phyloP scores from a whole-genome alignment of 2,888 invertebrate species.

The Drymonia ruficornis region DNA sequence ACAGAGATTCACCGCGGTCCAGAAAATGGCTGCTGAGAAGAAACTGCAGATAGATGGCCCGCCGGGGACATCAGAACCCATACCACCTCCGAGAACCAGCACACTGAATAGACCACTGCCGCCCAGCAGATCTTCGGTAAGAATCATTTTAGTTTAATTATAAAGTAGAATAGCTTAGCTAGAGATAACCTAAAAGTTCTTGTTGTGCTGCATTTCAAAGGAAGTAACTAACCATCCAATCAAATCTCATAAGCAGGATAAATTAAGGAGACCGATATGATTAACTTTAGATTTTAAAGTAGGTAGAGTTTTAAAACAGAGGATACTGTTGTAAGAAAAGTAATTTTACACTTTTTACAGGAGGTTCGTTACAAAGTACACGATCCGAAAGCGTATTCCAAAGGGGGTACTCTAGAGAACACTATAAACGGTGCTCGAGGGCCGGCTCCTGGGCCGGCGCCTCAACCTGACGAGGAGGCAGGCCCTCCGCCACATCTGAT shows the following conservation, averaged over 20 bases:
- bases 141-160: slow-evolving; percentile 10
- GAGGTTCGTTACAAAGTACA: slow-evolving; percentile 97
- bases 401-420: slow-evolving; percentile 94
- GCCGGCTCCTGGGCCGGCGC: slow-evolving; percentile 57
- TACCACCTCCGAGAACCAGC: slow-evolving; percentile 86
- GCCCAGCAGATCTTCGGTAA: slow-evolving; percentile 75
- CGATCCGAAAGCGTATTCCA: slow-evolving; percentile 96
- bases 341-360: slow-evolving; percentile 77
- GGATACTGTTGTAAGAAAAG: background rate
- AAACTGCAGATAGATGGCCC: slow-evolving; percentile 92
- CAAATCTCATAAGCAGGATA: too few species aligned
- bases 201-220: too few species aligned
- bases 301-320: background rate
- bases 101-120: slow-evolving; percentile 86
- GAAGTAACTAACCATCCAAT: too few species aligned
- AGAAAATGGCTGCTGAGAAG: slow-evolving; percentile 96
- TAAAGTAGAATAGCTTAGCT: too few species aligned
- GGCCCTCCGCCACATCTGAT: slow-evolving; percentile 87
- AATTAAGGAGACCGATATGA: too few species aligned
- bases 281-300: too few species aligned
- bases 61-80: slow-evolving; percentile 86
- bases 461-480: slow-evolving; percentile 79
- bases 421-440: slow-evolving; percentile 93
- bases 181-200: too few species aligned
- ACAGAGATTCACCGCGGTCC: slow-evolving; percentile 94